Conservation (phyloP, 2,888 invertebrate genomes). For the Agrotis clavis region DNA sequence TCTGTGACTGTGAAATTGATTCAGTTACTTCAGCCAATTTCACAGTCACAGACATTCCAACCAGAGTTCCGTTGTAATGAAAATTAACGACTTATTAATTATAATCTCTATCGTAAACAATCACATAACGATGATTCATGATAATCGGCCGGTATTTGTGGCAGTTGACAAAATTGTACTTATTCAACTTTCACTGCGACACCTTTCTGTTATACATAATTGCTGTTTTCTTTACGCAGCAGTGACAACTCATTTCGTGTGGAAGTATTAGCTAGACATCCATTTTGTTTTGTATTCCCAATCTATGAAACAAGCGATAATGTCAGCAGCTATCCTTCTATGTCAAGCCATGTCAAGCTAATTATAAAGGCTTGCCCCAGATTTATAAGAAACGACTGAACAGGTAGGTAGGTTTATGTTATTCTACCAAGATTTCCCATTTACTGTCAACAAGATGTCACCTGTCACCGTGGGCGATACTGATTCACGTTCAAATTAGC, state of each 20-base stretch:
- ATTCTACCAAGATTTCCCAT: conserved; percentile 40
- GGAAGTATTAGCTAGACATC: conserved; percentile 28
- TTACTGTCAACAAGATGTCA: conserved; percentile 46
- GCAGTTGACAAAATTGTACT: conserved; percentile 69
- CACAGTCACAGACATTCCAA: too few relatives aligned
- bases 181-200: conserved; percentile 72
- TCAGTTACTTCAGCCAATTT: not conserved
- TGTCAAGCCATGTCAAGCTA: not conserved
- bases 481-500: conserved; percentile 69
- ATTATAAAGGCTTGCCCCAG: conserved; percentile 22
- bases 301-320: conserved; percentile 39
- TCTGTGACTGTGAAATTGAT: conserved; percentile 28
- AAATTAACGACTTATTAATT: conserved; percentile 18
- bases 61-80: conserved; percentile 15
- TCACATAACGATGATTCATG: conserved; percentile 52
- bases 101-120: conserved; percentile 26
- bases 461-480: conserved; percentile 62
- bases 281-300: conserved; percentile 37
- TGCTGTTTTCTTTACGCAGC: conserved; percentile 70
- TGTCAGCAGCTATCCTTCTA: not conserved
- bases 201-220: conserved; percentile 70
- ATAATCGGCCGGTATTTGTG: conserved; percentile 28
- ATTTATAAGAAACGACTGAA: conserved; percentile 26
- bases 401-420: conserved; percentile 20
- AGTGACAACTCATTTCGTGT: conserved; percentile 55